These are phyloP conservation scores for Threskiornis aethiopicus DNA, from an alignment of 2,797 vertebrate genomes.

Conservation along the genomic window DNA sequence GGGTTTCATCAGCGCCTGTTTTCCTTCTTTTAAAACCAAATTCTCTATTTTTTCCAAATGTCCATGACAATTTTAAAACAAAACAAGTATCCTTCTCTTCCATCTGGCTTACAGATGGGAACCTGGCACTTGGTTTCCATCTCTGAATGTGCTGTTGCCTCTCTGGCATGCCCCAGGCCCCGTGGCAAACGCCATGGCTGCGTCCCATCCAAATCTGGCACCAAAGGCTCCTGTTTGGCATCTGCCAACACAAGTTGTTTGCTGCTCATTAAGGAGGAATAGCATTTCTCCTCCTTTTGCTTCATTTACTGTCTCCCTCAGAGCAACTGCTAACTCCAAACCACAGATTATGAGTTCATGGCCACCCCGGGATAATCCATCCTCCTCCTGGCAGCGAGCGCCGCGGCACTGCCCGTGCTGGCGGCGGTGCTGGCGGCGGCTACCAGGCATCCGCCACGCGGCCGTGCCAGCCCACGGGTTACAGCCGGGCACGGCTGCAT, in stretches of 20 bases:
- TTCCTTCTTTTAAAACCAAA: neutral
- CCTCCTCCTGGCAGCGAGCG: neutral
- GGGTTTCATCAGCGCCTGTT: neutral
- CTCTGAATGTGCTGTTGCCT: neutral
- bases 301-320: neutral
- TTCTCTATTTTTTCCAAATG: neutral
- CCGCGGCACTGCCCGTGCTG: neutral
- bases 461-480: neutral
- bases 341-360: fast-evolving
- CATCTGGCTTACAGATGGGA: constrained; percentile 55
- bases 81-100: constrained; percentile 11
- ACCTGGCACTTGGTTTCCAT: neutral
- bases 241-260: neutral
- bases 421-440: neutral
- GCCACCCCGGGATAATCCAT: neutral
- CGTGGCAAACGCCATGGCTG: neutral
- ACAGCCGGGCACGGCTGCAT: fast-evolving
- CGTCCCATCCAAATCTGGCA: fast-evolving
- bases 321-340: neutral
- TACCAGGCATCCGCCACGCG: fast-evolving
- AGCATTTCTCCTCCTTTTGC: neutral
- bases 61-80: constrained; percentile 6
- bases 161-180: neutral
- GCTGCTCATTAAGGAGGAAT: neutral
- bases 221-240: neutral